Conservation (phyloP, 1,140 invertebrate genomes). For the Tetramorium parvispinum region DNA sequence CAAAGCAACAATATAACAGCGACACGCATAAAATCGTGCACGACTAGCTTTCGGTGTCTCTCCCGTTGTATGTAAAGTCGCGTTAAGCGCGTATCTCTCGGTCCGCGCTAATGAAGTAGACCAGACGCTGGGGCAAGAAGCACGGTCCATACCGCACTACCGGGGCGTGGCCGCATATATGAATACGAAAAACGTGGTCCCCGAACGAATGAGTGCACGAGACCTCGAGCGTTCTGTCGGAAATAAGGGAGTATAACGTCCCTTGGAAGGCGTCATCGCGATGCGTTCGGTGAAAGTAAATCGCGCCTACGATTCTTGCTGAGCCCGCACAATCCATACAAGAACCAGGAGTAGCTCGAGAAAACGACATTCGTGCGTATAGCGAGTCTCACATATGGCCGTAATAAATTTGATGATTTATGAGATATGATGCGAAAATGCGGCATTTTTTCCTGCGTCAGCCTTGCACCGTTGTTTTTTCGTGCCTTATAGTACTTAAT, state of each 20-base stretch:
- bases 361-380: neutral
- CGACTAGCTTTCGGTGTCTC: constrained; percentile 32
- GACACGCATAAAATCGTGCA: constrained; percentile 23
- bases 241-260: constrained; percentile 46
- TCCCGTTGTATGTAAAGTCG: constrained; percentile 68
- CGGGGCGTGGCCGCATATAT: constrained; percentile 80
- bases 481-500: neutral
- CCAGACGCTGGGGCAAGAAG: constrained; percentile 76
- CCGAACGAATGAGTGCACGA: constrained; percentile 62
- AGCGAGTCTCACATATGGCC: neutral
- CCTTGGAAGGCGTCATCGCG: constrained; percentile 34
- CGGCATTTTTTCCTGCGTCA: neutral
- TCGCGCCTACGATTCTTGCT: constrained; percentile 32
- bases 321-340: neutral
- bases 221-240: constrained; percentile 31
- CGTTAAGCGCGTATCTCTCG: constrained; percentile 63
- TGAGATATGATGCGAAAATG: neutral
- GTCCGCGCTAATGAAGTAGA: constrained; percentile 78
- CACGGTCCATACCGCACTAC: constrained; percentile 71
- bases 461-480: neutral
- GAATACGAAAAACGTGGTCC: constrained; percentile 76
- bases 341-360: constrained; percentile 18
- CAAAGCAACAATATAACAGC: constrained; percentile 46
- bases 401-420: constrained; percentile 23
- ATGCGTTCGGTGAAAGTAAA: constrained; percentile 33